A percentile compares a stretch with the other conserved stretches of the same genome.
These are phyloP conservation scores for Pimpla rufipes DNA, from an alignment of 2,888 invertebrate species.

Conservation along the genomic window DNA sequence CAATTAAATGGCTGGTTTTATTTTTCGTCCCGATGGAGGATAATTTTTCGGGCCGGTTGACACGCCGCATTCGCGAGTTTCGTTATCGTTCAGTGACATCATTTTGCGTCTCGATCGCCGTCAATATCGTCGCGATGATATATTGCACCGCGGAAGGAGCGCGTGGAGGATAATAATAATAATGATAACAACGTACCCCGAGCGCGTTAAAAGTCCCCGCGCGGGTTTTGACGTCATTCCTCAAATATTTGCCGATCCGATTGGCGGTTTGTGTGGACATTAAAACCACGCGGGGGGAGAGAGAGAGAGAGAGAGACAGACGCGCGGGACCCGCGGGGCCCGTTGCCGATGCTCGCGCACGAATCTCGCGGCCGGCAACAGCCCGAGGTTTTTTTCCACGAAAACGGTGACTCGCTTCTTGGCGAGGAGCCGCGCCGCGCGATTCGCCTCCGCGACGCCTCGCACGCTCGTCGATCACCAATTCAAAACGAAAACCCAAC, in stretches of 20 bases:
- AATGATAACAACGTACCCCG: no score
- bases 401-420: conserved; percentile 6
- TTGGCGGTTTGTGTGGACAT: conserved; percentile 47
- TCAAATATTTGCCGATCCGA: conserved; percentile 77
- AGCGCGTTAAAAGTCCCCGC: neutral
- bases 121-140: conserved; percentile 10
- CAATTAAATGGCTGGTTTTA: no score
- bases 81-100: conserved; percentile 45
- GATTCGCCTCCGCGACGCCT: conserved; percentile 26
- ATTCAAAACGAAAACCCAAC: conserved; percentile 71
- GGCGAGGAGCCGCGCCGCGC: conserved; percentile 4
- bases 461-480: conserved; percentile 72
- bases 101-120: conserved; percentile 27
- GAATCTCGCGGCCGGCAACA: conserved; percentile 5
- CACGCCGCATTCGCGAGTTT: conserved; percentile 20
- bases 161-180: conserved; percentile 9
- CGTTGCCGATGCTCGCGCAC: neutral
- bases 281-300: no score
- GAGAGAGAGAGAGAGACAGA: no score
- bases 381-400: conserved; percentile 21
- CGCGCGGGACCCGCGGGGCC: neutral
- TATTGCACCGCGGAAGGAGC: conserved; percentile 22
- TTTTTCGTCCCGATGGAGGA: neutral
- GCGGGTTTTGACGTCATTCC: conserved; percentile 75
- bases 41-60: conserved; percentile 13